phyloP scores from a whole-genome alignment of 1,140 invertebrate species.

The Procambarus virginalis region DNA sequence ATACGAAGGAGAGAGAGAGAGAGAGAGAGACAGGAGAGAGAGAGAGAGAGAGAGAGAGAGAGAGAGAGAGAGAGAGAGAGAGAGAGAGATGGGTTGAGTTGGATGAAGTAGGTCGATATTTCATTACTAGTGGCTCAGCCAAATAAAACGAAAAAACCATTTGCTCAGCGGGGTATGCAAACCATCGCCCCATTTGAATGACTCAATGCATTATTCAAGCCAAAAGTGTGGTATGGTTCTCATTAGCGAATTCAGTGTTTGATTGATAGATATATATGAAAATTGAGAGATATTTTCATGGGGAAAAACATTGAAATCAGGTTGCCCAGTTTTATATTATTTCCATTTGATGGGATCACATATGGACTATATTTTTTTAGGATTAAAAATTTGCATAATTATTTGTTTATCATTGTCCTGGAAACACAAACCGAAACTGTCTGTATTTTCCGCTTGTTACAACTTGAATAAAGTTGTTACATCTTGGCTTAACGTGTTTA shows the following conservation, averaged over 20 bases:
- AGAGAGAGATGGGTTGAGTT: background rate
- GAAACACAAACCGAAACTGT: no score
- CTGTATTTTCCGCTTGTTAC: no score
- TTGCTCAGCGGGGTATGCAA: background rate
- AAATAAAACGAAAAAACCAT: background rate
- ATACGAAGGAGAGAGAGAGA: no score
- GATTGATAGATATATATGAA: background rate
- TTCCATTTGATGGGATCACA: no score
- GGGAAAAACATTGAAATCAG: no score
- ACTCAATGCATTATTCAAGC: background rate
- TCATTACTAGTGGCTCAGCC: no score
- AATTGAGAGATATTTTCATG: background rate
- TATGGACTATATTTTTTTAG: no score
- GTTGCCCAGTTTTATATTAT: background rate
- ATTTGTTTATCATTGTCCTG: no score
- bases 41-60: background rate
- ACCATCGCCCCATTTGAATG: background rate
- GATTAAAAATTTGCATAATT: no score
- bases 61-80: slow-evolving; percentile 2
- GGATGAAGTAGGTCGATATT: no score
- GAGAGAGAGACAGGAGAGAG: background rate
- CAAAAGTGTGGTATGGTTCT: background rate
- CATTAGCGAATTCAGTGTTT: background rate
- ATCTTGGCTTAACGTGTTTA: no score
- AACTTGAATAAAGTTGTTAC: no score